A percentile compares a stretch with the other conserved stretches of the same genome.
These are phyloP conservation scores for Carcharodon carcharias DNA, from an alignment of 2,797 vertebrate genomes.

Conservation along the genomic window DNA sequence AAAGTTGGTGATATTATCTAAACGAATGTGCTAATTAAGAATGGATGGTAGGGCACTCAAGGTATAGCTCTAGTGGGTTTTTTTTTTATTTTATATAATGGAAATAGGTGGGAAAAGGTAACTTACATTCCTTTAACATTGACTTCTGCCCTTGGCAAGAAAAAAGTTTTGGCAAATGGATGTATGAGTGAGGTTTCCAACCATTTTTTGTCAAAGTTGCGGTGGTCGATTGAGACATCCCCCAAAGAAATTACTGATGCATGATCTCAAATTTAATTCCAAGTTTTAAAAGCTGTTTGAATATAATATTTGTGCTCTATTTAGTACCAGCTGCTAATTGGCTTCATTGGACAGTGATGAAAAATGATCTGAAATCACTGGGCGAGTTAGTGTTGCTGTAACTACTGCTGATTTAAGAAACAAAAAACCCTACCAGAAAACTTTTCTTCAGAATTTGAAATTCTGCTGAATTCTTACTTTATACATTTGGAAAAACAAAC, in stretches of 20 bases:
- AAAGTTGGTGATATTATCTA: too few relatives aligned
- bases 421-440: background rate
- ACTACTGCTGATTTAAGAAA: background rate
- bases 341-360: background rate
- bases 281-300: background rate
- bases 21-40: too few relatives aligned
- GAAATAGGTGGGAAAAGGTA: too few relatives aligned
- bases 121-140: background rate
- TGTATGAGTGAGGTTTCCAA: background rate
- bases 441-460: conserved; percentile 17
- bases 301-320: background rate
- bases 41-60: too few relatives aligned
- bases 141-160: background rate
- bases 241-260: background rate
- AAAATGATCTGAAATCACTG: background rate
- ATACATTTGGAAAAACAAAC: conserved; percentile 27
- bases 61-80: too few relatives aligned
- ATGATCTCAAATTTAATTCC: background rate
- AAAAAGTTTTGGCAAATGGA: background rate
- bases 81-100: too few relatives aligned
- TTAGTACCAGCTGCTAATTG: background rate
- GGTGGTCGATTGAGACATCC: background rate
- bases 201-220: background rate
- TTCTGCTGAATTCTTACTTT: conserved; percentile 30
- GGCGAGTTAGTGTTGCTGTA: background rate